These are phyloP conservation scores for Nysson spinosus DNA, from an alignment of 2,888 invertebrate species.

Conservation along the genomic window DNA sequence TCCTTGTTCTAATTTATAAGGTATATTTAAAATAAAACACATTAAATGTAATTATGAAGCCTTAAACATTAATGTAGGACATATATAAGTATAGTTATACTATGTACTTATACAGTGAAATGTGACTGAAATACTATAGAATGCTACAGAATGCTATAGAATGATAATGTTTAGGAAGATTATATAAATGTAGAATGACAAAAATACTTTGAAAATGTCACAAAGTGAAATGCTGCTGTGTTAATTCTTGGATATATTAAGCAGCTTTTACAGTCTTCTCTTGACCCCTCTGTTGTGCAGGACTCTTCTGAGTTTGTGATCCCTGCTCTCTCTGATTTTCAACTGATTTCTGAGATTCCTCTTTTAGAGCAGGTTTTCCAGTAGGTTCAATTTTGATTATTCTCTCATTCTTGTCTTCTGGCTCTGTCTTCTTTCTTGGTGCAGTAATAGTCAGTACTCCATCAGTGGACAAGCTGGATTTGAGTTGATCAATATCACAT, in stretches of 20 bases:
- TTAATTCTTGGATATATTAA: constrained; percentile 21
- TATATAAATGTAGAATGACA: too few species aligned
- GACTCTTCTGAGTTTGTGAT: constrained; percentile 19
- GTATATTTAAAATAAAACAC: too few species aligned
- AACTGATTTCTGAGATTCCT: background rate
- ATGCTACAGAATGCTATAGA: too few species aligned
- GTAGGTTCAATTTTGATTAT: constrained; percentile 38
- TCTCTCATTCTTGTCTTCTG: constrained; percentile 41
- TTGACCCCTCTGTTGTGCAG: constrained; percentile 33
- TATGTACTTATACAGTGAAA: too few species aligned
- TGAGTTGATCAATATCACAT: constrained; percentile 84
- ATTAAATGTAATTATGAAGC: too few species aligned
- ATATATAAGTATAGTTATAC: too few species aligned
- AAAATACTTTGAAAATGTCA: constrained; percentile 4
- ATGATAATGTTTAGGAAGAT: too few species aligned
- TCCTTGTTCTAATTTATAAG: too few species aligned
- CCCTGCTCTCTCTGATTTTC: constrained; percentile 27
- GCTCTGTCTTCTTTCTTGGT: constrained; percentile 80
- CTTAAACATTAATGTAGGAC: too few species aligned
- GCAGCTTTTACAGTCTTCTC: constrained; percentile 57
- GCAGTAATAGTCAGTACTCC: constrained; percentile 88
- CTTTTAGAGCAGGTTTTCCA: constrained; percentile 29
- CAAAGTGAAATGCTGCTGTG: background rate
- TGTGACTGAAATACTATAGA: too few species aligned
- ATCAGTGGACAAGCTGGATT: constrained; percentile 89